Evolutionary conservation across 1,140 invertebrate species (phyloP).

Genomic region (Anthonomus grandis): DNA sequence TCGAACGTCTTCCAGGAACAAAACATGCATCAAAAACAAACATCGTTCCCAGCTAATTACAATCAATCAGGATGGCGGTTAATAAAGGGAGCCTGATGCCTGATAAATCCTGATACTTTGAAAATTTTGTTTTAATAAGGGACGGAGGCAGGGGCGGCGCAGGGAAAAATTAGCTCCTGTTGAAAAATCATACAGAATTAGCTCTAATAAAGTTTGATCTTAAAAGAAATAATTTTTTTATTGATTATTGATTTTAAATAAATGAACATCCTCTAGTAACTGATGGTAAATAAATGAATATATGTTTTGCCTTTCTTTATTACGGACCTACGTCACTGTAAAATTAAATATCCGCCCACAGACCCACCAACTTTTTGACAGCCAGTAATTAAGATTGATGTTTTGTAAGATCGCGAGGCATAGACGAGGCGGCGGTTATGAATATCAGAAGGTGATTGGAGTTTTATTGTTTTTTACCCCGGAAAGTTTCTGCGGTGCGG

Average conservation of each 20-base stretch:
- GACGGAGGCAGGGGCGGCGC: conserved; percentile 17
- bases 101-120: conserved; percentile 31
- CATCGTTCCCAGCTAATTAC: conserved; percentile 29
- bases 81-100: conserved; percentile 29
- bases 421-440: conserved; percentile 9
- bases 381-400: conserved; percentile 28
- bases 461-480: conserved; percentile 26
- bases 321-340: not conserved
- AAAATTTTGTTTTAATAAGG: conserved; percentile 25
- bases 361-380: conserved; percentile 18
- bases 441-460: conserved; percentile 28
- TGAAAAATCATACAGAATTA: not conserved
- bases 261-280: not conserved
- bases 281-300: conserved; percentile 1
- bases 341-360: not conserved
- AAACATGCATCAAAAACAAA: conserved; percentile 33
- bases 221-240: not conserved
- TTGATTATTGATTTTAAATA: not conserved
- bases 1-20: conserved; percentile 25
- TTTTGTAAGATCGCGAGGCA: conserved; percentile 19
- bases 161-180: not conserved
- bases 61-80: conserved; percentile 31
- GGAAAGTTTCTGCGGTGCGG: conserved; percentile 5
- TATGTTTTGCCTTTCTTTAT: not conserved
- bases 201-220: not conserved